phyloP scores from a whole-genome alignment of 2,797 vertebrate species.

The Alosa sapidissima region DNA sequence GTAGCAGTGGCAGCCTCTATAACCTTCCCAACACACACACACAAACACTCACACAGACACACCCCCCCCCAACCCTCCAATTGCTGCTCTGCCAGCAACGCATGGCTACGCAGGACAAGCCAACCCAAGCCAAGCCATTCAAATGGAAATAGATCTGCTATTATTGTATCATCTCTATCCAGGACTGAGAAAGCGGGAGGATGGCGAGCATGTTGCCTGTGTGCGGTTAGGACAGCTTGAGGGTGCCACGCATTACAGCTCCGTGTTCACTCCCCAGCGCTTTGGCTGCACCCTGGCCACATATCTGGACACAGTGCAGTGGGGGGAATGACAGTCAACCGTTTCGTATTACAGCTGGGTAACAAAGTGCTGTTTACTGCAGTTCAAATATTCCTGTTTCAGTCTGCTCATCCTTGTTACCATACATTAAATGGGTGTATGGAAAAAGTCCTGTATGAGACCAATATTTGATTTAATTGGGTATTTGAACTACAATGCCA shows the following conservation, averaged over 20 bases:
- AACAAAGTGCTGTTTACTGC: neutral
- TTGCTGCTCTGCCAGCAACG: conserved; percentile 49
- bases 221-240: conserved; percentile 75
- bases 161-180: conserved; percentile 62
- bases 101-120: conserved; percentile 73
- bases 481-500: neutral
- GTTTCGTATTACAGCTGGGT: conserved; percentile 58
- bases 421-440: neutral
- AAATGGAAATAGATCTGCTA: conserved; percentile 72
- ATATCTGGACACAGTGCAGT: conserved; percentile 67
- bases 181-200: conserved; percentile 57
- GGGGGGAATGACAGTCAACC: conserved; percentile 68
- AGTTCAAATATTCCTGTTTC: conserved; percentile 7
- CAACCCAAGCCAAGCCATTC: conserved; percentile 73
- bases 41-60: neutral
- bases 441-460: neutral
- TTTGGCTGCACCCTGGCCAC: conserved; percentile 68
- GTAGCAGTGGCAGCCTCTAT: neutral
- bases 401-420: neutral
- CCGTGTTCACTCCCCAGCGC: conserved; percentile 58
- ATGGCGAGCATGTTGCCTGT: conserved; percentile 52
- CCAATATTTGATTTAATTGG: neutral
- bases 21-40: neutral
- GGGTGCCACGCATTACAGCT: conserved; percentile 70
- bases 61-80: neutral